Evolutionary conservation across 2,113 vertebrate genomes (phyloP).

Genomic region (Macaca mulatta): DNA sequence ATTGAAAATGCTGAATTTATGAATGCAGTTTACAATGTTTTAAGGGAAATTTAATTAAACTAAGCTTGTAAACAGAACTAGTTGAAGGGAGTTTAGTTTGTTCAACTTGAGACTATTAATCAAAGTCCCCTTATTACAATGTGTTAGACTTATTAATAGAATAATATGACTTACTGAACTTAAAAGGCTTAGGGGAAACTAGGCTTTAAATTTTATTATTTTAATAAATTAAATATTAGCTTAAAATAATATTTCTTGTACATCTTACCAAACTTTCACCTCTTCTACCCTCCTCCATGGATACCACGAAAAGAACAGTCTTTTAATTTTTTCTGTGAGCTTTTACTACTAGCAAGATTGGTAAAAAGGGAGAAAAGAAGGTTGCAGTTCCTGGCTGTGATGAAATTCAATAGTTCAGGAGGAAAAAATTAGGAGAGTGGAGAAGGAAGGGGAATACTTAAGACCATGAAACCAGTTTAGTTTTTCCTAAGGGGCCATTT

Average conservation of each 20-base stretch:
- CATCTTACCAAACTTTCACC: not conserved
- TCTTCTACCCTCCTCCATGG: not conserved
- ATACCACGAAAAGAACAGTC: not conserved
- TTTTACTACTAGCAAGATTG: not conserved
- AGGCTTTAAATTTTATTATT: not conserved
- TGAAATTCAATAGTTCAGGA: not conserved
- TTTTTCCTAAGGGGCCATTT: not conserved
- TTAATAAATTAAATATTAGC: not conserved
- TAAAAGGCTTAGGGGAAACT: conserved; percentile 26
- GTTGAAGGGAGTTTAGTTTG: conserved; percentile 51
- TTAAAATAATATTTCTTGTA: not conserved
- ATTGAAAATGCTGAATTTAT: conserved; percentile 53
- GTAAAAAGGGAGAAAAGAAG: not conserved
- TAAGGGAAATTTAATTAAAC: conserved; percentile 65
- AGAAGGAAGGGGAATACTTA: not conserved
- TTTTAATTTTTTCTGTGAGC: not conserved
- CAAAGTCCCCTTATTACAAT: not conserved
- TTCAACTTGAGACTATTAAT: conserved; percentile 44
- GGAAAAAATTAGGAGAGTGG: not conserved
- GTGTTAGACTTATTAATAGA: conserved; percentile 26
- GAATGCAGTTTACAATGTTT: conserved; percentile 49
- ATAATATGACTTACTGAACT: conserved; percentile 19
- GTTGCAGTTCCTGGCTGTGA: not conserved
- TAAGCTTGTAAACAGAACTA: conserved; percentile 44
- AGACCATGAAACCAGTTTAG: not conserved